Evolutionary conservation across 2,797 vertebrate species (phyloP).

Genomic region (Chanos chanos): DNA sequence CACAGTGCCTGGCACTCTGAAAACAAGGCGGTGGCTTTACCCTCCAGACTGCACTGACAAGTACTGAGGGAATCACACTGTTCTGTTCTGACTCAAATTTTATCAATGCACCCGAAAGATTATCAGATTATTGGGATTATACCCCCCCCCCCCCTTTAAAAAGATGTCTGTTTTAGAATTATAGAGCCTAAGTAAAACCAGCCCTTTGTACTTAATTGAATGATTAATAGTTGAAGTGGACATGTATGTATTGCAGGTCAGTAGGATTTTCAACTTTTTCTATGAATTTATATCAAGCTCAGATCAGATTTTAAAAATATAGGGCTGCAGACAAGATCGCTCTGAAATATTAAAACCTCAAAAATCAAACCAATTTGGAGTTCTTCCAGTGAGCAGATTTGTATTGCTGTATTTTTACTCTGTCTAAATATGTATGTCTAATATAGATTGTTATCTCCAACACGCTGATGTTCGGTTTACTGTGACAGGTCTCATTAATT

Average conservation of each 20-base stretch:
- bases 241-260: neutral
- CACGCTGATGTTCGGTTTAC: too few relatives aligned
- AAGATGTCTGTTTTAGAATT: neutral
- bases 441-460: too few relatives aligned
- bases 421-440: too few relatives aligned
- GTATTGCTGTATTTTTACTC: too few relatives aligned
- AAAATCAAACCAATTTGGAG: too few relatives aligned
- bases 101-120: constrained; percentile 54
- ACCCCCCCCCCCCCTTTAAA: neutral
- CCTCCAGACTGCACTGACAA: neutral
- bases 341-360: too few relatives aligned
- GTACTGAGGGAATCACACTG: constrained; percentile 6
- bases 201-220: neutral
- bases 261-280: neutral
- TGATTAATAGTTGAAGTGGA: neutral
- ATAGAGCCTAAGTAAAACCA: constrained; percentile 6
- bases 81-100: constrained; percentile 46
- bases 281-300: too few relatives aligned
- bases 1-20: neutral
- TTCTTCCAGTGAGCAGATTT: too few relatives aligned
- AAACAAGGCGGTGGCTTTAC: constrained; percentile 2
- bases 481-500: too few relatives aligned
- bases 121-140: constrained; percentile 39
- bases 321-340: too few relatives aligned
- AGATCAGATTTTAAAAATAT: too few relatives aligned